Evolutionary conservation across 2,888 invertebrate species (phyloP).

Genomic region (Cosmia trapezina): DNA sequence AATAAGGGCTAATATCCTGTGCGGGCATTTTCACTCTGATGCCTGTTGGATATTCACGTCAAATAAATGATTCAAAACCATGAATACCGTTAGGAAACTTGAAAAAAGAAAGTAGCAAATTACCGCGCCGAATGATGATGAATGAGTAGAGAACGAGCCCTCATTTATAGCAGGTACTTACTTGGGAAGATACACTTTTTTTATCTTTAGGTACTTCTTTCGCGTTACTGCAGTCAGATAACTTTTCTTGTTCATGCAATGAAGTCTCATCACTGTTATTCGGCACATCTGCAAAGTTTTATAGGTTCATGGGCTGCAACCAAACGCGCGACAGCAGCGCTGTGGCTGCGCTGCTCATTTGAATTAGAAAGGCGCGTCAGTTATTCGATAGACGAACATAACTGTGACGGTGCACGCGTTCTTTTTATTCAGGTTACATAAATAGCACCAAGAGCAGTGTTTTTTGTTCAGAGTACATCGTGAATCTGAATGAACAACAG

Average conservation of each 20-base stretch:
- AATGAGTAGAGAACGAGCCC: no score
- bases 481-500: not conserved
- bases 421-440: not conserved
- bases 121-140: no score
- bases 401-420: not conserved
- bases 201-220: constrained; percentile 4
- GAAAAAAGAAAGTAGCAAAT: no score
- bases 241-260: constrained; percentile 24
- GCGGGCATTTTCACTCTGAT: no score
- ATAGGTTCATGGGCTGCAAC: not conserved
- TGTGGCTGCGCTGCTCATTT: not conserved
- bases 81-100: no score
- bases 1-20: no score
- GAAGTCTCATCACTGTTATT: constrained; percentile 1
- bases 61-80: no score
- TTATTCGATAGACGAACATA: not conserved
- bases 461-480: not conserved
- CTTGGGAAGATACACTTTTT: constrained; percentile 15
- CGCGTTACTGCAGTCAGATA: not conserved
- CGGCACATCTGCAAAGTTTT: constrained; percentile 29
- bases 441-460: not conserved
- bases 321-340: not conserved
- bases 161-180: constrained; percentile 23
- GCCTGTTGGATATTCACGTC: no score
- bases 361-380: not conserved